Conservation (phyloP, 1,140 invertebrate genomes). For the Drosophila simulans region DNA sequence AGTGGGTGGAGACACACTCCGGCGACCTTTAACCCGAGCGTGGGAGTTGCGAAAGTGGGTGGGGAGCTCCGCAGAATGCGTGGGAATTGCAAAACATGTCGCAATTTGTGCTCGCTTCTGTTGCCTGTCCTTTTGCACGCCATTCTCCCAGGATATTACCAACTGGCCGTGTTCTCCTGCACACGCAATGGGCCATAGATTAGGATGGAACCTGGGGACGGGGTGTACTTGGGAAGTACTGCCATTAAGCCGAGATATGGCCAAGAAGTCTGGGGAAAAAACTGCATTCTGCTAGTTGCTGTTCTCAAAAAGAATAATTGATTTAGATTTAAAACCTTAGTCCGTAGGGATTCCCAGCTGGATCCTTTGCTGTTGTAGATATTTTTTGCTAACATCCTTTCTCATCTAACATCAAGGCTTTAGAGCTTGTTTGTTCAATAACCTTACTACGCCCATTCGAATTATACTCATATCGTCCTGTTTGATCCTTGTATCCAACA, state of each 20-base stretch:
- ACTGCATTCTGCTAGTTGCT: neutral
- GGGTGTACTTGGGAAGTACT: neutral
- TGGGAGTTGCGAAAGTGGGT: neutral
- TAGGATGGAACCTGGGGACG: neutral
- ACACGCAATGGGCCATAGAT: slow-evolving; percentile 42
- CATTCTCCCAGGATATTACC: slow-evolving; percentile 52
- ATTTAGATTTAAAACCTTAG: neutral
- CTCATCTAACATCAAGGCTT: no score
- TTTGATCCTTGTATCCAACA: slow-evolving; percentile 4
- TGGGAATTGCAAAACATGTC: slow-evolving; percentile 72
- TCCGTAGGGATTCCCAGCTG: neutral
- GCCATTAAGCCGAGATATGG: slow-evolving; percentile 42
- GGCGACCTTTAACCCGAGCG: slow-evolving; percentile 66
- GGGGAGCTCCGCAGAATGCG: slow-evolving; percentile 33
- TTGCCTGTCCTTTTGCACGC: slow-evolving; percentile 51
- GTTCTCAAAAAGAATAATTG: neutral
- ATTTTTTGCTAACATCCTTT: neutral
- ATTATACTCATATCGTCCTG: neutral
- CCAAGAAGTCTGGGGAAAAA: slow-evolving; percentile 1
- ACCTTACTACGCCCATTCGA: no score
- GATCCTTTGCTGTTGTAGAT: neutral
- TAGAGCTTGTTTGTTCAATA: no score
- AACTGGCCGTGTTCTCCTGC: slow-evolving; percentile 34
- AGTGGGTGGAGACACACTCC: slow-evolving; percentile 38
- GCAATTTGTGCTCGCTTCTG: slow-evolving; percentile 66